phyloP scores from a whole-genome alignment of 2,113 vertebrate species.

The Equus quagga region DNA sequence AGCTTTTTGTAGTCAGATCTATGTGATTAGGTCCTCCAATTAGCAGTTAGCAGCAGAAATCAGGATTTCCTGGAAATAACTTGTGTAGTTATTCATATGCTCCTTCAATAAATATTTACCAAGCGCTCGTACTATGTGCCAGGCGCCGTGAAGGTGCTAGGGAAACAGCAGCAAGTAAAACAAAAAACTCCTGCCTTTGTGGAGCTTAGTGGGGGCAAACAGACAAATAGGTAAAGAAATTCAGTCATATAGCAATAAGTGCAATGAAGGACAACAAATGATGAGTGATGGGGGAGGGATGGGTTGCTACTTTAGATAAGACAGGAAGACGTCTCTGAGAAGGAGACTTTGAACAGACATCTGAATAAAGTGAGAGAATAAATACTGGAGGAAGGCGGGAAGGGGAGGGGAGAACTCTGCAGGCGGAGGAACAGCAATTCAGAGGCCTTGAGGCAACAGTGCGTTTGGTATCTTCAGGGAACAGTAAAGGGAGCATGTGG shows the following conservation, averaged over 20 bases:
- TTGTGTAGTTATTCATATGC: not conserved
- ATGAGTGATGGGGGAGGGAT: not conserved
- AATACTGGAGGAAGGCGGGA: not conserved
- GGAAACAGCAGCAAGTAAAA: not conserved
- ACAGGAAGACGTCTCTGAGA: not conserved
- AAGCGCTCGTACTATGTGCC: not conserved
- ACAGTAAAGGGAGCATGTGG: not conserved
- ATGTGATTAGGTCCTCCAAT: not conserved
- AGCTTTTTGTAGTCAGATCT: not conserved
- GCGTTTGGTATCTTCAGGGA: not conserved
- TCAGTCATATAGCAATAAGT: not conserved
- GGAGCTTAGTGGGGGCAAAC: not conserved
- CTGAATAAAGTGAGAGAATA: not conserved
- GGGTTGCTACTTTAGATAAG: not conserved
- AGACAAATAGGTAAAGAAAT: not conserved
- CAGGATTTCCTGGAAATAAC: not conserved
- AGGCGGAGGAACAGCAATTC: not conserved
- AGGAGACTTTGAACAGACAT: not conserved
- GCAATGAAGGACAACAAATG: not conserved
- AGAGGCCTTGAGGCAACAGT: not conserved
- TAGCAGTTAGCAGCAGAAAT: not conserved
- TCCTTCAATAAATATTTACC: not conserved
- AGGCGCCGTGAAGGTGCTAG: not conserved
- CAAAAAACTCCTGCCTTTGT: not conserved
- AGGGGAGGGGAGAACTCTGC: not conserved